phyloP scores from a whole-genome alignment of 1,140 invertebrate species.

The Lanistes nyassanus region DNA sequence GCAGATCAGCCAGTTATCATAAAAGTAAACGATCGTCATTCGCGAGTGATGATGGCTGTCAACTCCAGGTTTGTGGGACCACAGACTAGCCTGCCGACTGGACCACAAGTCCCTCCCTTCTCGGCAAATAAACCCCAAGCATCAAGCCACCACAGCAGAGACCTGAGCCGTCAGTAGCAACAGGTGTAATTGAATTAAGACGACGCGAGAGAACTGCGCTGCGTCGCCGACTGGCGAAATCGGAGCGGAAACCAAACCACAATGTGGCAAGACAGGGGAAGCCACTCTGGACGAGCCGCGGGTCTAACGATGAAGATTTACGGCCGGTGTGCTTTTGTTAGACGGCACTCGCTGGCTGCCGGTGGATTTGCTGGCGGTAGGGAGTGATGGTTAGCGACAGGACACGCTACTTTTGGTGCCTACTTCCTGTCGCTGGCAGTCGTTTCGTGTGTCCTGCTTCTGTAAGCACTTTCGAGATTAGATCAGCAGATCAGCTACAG shows the following conservation, averaged over 20 bases:
- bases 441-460: too few species aligned
- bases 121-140: not conserved
- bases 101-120: too few species aligned
- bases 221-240: not conserved
- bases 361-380: not conserved
- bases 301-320: constrained; percentile 7
- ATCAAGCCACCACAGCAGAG: not conserved
- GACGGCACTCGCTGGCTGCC: not conserved
- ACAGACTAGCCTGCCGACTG: too few species aligned
- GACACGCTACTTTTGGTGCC: not conserved
- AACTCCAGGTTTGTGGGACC: not conserved
- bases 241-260: not conserved
- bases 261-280: not conserved
- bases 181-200: constrained; percentile 27
- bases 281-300: not conserved
- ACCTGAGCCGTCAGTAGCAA: too few species aligned
- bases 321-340: constrained; percentile 4
- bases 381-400: not conserved
- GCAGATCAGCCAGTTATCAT: too few species aligned
- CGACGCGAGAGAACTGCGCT: constrained; percentile 7
- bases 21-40: not conserved
- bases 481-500: too few species aligned
- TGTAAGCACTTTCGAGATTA: too few species aligned
- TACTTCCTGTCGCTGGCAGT: not conserved
- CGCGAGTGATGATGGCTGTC: not conserved